Base-by-base conservation (phyloP, 2,113 vertebrate species). In the Lampris megalopsis region DNA sequence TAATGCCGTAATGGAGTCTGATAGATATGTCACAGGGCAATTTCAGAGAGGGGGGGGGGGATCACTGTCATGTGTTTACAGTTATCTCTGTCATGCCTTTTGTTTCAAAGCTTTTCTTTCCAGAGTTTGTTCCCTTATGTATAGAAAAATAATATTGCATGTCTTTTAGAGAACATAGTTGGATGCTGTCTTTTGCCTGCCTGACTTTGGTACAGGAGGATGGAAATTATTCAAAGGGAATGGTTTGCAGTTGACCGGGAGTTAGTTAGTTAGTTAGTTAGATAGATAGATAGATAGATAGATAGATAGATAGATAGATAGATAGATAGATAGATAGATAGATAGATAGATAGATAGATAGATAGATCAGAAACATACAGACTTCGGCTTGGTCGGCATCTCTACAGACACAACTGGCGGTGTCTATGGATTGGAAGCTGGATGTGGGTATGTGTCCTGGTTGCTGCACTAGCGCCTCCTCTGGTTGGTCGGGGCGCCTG, bases 21-120 rank as follows among this genome's bases (percentile, higher is more conserved):
- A 81, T 48, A 49, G 35, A 71, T n/a, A n/a, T 52, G 35, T 71
- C 63, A 70, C 38, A 24, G 54, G 53, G 11, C 3, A 49, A 3
- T 57, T 5, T 24, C 24, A 24, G 24, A 24, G 24, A 35, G 54
- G 8, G 24, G 54, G 8, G 8, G 36, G 8, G 7, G 6, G 36
- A 57, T 57, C 54, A 57, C 24, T 60, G 2, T 59, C 57, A 61
- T 38, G 8, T 53, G 50, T 63, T 59, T 59, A 13, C 54, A 54
- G 56, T 64, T 70, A 66, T 57, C 10, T 47, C 54, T 67, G 45
- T n/a, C 37, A 9, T 36, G 40, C 8, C 9, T 37, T 59, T 36
- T 37, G 56, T 58, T 58, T 37, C 36, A 6, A 58, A 58, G 13
- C 11, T 2, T 5, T 35, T 6, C 13, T 13, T n/a, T 24, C 24